Percentiles rank a stretch among this genome's conserved stretches.
These are phyloP conservation scores for Lagopus muta DNA, from an alignment of 2,113 vertebrate genomes.

Conservation along the genomic window DNA sequence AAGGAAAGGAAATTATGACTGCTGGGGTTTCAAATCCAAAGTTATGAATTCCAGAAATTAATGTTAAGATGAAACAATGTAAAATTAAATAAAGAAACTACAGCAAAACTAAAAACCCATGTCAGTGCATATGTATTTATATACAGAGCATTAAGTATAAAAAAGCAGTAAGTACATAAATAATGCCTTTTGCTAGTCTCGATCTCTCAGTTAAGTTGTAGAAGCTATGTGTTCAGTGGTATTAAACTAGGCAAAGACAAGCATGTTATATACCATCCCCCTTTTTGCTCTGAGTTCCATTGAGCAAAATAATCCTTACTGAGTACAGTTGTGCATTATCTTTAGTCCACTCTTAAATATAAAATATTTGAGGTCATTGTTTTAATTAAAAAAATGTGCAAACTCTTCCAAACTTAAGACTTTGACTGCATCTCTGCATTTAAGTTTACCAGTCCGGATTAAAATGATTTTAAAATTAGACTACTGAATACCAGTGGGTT, in stretches of 20 bases:
- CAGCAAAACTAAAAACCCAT: not conserved
- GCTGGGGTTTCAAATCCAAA: not conserved
- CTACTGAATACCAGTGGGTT: not conserved
- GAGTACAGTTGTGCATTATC: not conserved
- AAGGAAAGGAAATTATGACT: not conserved
- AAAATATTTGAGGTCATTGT: conserved; percentile 18
- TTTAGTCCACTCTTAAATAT: conserved; percentile 31
- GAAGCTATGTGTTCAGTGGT: not conserved
- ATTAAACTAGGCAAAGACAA: not conserved
- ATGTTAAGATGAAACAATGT: not conserved
- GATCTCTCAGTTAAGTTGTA: not conserved
- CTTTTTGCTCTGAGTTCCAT: not conserved
- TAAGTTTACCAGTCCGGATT: conserved; percentile 44
- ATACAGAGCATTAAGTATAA: not conserved
- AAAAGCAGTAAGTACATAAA: not conserved
- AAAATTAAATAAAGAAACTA: not conserved
- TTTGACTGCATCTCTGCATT: not conserved
- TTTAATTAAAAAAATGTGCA: conserved; percentile 31
- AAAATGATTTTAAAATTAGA: conserved; percentile 28
- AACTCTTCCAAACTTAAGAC: not conserved
- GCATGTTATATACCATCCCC: not conserved
- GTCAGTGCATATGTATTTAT: not conserved
- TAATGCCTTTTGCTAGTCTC: not conserved
- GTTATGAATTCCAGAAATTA: not conserved
- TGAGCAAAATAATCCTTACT: not conserved